A percentile compares a stretch with the other conserved stretches of the same genome.
These are phyloP conservation scores for Glaucopsyche alexis DNA, from an alignment of 2,888 invertebrate species.

Conservation along the genomic window DNA sequence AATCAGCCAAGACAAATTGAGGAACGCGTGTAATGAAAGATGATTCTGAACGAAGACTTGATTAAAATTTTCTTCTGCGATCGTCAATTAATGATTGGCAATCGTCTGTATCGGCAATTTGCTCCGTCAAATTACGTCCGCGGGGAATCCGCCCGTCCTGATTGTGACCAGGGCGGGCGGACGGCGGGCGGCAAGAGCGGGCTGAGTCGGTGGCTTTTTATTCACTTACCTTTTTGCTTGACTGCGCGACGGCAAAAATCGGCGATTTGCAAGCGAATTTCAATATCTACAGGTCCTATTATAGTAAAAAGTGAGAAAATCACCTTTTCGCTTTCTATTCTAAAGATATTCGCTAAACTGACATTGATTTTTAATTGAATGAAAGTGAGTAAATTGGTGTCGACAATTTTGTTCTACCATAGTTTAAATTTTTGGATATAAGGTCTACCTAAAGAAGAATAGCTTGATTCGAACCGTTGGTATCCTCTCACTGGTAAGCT, in stretches of 20 bases:
- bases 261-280: constrained; percentile 13
- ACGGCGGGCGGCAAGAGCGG: constrained; percentile 33
- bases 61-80: constrained; percentile 26
- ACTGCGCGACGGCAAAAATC: neutral
- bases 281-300: neutral
- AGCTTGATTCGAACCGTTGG: too few relatives aligned
- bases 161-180: constrained; percentile 34
- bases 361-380: too few relatives aligned
- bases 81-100: constrained; percentile 33
- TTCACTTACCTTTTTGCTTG: constrained; percentile 32
- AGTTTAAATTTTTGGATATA: too few relatives aligned
- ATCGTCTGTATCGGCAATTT: constrained; percentile 37
- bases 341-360: too few relatives aligned
- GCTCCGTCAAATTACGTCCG: constrained; percentile 38
- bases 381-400: too few relatives aligned
- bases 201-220: constrained; percentile 32
- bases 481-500: too few relatives aligned
- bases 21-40: neutral
- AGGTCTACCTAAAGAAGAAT: too few relatives aligned
- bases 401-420: too few relatives aligned
- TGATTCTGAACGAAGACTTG: neutral
- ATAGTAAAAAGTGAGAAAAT: neutral
- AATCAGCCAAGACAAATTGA: constrained; percentile 10
- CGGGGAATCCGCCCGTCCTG: constrained; percentile 36
- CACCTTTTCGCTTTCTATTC: too few relatives aligned